Conservation (phyloP, 2,888 invertebrate genomes). For the Cephus nigrinus region DNA sequence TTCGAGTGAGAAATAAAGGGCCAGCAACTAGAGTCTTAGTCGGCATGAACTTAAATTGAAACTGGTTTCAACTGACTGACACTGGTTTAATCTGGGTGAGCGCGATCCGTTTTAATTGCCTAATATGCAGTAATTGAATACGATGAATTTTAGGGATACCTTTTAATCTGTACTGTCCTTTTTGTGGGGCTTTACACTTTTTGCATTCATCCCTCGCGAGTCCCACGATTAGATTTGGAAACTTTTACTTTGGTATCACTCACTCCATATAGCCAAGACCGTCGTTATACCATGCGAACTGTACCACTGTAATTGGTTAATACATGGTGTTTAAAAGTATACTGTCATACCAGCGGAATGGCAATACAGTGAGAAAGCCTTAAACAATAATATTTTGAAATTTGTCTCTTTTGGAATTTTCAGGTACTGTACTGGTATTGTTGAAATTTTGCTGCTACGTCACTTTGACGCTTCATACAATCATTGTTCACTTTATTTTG, state of each 20-base stretch:
- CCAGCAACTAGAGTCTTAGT: slow-evolving; percentile 7
- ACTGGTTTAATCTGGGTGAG: slow-evolving; percentile 46
- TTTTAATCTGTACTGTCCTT: slow-evolving; percentile 20
- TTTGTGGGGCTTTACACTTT: background rate
- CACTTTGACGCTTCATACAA: background rate
- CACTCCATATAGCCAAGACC: background rate
- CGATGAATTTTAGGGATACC: slow-evolving; percentile 37
- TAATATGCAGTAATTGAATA: slow-evolving; percentile 35
- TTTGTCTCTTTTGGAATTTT: background rate
- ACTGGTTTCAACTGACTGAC: slow-evolving; percentile 56
- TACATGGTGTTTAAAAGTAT: background rate
- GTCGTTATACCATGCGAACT: background rate
- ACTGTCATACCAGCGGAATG: background rate
- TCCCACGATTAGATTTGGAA: background rate
- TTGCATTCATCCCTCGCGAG: background rate
- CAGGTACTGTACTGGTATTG: too few species aligned
- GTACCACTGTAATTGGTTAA: background rate
- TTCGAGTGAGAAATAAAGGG: slow-evolving; percentile 24
- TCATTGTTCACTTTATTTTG: background rate
- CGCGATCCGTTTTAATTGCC: slow-evolving; percentile 32
- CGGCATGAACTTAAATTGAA: slow-evolving; percentile 49
- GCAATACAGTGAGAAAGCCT: background rate
- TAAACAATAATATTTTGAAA: slow-evolving; percentile 2
- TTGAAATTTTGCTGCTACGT: background rate
- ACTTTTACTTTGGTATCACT: background rate